Conservation (phyloP, 2,113 vertebrate species). For the Burhinus bistriatus region DNA sequence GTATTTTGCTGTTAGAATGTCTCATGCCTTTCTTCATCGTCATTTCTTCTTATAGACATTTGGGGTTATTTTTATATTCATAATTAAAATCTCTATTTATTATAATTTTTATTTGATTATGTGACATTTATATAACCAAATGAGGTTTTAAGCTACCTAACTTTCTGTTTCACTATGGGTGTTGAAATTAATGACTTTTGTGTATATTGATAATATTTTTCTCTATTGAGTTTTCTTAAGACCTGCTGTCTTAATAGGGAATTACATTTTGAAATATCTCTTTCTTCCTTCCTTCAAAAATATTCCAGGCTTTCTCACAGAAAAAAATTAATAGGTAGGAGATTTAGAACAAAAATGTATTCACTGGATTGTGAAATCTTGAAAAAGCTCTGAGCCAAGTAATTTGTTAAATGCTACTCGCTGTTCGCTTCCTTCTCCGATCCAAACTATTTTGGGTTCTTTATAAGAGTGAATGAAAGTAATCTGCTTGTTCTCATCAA, state of each 20-base stretch:
- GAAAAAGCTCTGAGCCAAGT: neutral
- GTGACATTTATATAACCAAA: neutral
- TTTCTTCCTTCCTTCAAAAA: neutral
- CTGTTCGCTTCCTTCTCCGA: neutral
- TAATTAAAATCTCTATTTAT: neutral
- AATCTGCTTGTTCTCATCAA: neutral
- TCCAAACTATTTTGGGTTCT: neutral
- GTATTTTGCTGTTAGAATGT: neutral
- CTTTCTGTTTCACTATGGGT: neutral
- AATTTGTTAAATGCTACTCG: neutral
- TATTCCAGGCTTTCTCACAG: neutral
- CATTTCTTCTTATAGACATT: neutral
- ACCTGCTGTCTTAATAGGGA: neutral
- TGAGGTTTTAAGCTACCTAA: neutral
- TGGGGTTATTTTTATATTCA: neutral
- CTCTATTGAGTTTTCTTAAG: neutral
- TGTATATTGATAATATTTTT: neutral
- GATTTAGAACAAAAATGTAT: neutral
- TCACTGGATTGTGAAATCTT: neutral
- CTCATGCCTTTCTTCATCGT: neutral
- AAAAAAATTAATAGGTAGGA: neutral
- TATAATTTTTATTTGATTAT: neutral
- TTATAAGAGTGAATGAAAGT: neutral
- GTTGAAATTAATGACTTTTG: neutral
- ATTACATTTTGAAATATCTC: neutral